Conservation (phyloP, 2,888 invertebrate species). For the Lottia scabra region DNA sequence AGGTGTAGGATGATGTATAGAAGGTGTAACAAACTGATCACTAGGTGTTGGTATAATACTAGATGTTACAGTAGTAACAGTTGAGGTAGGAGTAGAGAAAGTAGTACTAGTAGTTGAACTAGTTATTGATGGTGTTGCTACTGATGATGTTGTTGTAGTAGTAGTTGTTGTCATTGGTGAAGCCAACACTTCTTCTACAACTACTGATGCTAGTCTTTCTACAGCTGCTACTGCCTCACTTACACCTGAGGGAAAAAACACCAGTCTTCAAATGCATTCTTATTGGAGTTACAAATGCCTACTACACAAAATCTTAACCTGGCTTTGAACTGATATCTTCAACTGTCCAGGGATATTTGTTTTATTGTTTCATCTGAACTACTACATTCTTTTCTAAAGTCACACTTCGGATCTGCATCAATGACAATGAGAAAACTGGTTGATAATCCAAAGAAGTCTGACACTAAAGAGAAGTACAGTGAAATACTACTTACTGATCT, state of each 20-base stretch:
- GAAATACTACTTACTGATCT: not conserved
- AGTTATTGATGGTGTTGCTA: slow-evolving; percentile 4
- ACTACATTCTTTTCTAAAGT: no score
- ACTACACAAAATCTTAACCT: no score
- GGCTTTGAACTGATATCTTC: no score
- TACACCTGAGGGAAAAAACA: slow-evolving; percentile 17
- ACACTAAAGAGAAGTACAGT: no score
- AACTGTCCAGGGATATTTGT: no score
- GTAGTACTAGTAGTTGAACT: not conserved
- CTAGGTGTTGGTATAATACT: slow-evolving; percentile 24
- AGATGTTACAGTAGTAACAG: slow-evolving; percentile 23
- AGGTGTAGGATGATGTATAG: slow-evolving; percentile 1
- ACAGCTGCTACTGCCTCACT: slow-evolving; percentile 49
- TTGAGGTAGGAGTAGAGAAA: slow-evolving; percentile 9
- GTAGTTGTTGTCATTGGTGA: slow-evolving; percentile 22
- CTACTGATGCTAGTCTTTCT: slow-evolving; percentile 45
- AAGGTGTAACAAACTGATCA: not conserved
- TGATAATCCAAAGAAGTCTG: no score
- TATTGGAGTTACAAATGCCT: no score
- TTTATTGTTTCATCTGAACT: no score
- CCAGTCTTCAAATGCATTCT: not conserved
- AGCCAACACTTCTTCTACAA: slow-evolving; percentile 48
- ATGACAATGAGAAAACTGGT: no score
- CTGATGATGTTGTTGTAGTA: slow-evolving; percentile 11
- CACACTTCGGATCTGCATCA: no score